Conservation (phyloP, 2,888 invertebrate species). For the Cynaeus angustus region DNA sequence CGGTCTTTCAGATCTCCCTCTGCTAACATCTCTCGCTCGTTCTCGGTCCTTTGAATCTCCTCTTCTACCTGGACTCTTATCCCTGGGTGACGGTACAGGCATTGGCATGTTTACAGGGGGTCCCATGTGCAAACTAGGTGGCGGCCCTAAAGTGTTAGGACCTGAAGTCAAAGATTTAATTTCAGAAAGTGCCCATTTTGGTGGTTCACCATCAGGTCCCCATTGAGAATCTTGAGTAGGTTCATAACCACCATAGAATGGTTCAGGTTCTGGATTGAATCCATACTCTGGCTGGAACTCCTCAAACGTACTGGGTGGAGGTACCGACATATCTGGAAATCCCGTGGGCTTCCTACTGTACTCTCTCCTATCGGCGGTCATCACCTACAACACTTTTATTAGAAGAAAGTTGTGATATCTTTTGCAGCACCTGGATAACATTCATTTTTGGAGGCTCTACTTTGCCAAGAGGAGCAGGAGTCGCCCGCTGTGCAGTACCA, state of each 20-base stretch:
- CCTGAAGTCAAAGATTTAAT: slow-evolving; percentile 83
- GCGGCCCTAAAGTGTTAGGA: slow-evolving; percentile 70
- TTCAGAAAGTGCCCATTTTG: slow-evolving; percentile 78
- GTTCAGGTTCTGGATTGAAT: slow-evolving; percentile 75
- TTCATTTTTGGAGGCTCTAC: slow-evolving; percentile 83
- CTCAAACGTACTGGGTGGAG: slow-evolving; percentile 73
- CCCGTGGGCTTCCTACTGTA: slow-evolving; percentile 83
- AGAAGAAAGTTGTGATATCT: neutral
- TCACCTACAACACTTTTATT: slow-evolving; percentile 76
- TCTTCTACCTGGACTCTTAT: slow-evolving; percentile 46
- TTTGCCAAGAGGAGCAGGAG: slow-evolving; percentile 69
- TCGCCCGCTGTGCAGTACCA: slow-evolving; percentile 63
- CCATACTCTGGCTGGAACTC: slow-evolving; percentile 70
- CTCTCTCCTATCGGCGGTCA: slow-evolving; percentile 93
- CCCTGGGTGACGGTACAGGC: slow-evolving; percentile 45
- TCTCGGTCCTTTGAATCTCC: slow-evolving; percentile 47
- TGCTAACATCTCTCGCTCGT: slow-evolving; percentile 62
- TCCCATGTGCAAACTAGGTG: slow-evolving; percentile 65
- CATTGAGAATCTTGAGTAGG: slow-evolving; percentile 84
- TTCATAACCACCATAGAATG: slow-evolving; percentile 78
- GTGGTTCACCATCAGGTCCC: slow-evolving; percentile 69
- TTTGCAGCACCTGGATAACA: slow-evolving; percentile 82
- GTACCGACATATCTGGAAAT: slow-evolving; percentile 78
- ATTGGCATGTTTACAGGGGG: slow-evolving; percentile 59
- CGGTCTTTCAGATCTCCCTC: slow-evolving; percentile 69